Base-by-base conservation (phyloP, 2,797 vertebrate species). In the Petrocephalus sullivani region DNA sequence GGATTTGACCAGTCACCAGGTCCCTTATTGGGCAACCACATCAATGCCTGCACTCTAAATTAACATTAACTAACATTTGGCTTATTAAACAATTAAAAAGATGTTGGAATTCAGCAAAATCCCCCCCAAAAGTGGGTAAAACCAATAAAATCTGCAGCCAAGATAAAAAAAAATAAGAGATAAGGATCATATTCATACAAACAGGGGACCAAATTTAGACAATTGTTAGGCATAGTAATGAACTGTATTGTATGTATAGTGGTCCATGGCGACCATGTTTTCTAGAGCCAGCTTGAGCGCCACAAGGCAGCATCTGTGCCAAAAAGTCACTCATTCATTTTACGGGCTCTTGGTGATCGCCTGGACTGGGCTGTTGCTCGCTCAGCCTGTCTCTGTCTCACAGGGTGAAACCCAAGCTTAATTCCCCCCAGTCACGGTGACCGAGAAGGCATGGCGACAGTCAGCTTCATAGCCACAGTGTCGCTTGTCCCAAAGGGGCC, bases 251-350 rank as follows among this genome's bases (percentile, higher is more conserved):
- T 28, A 28, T 88, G 89, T 90, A 87, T 83, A 88, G 57, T 28
- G 81, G 28, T 85, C 19, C 41, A 37, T 19, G 12, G 3, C 4
- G 49, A 23, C 23, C 41, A 58, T 33, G n/a, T 0, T 71, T 10
- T 75, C 49, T 33, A 23, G 33, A 14, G 33, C 60, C 61, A 88
- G 88, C 82, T 89, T 46, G 57, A 86, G 84, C 28, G 57, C 53
- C 71, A 93, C 92, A 91, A 89, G 93, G 95, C 93, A 91, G 93
- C 90, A 93, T 94, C 92, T 94, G 97, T 98, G 97, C 97, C 98
- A 98, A 97, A 94, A 92, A 90, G 90, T 91, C 86, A 81, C 85
- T 90, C 86, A 86, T 88, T 84, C 91, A 87, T 89, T 91, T 88
- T 89, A 93, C 91, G 91, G 91, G 90, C 88, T 53, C 16, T 46